Conservation (phyloP, 2,797 vertebrate species). For the Uromys caudimaculatus region DNA sequence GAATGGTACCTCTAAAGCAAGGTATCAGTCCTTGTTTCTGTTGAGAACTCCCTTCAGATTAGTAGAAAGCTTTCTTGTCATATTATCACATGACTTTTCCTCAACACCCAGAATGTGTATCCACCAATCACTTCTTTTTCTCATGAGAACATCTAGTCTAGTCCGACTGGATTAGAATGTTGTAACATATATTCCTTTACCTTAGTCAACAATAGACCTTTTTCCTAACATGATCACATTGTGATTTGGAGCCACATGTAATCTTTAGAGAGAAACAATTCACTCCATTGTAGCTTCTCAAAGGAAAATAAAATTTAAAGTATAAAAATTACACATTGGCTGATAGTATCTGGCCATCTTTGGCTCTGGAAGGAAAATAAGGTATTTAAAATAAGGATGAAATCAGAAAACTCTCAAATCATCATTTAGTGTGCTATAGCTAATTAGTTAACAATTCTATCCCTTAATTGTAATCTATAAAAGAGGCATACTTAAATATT, state of each 20-base stretch:
- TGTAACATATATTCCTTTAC: background rate
- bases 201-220: background rate
- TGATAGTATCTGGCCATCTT: background rate
- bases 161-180: background rate
- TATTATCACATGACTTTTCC: background rate
- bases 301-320: background rate
- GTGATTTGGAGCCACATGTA: background rate
- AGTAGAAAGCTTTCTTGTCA: no score
- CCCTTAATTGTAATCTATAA: background rate
- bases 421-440: background rate
- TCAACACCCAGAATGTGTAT: accelerated
- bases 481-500: no score
- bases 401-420: background rate
- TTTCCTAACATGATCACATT: background rate
- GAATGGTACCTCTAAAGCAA: background rate
- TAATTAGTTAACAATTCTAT: background rate
- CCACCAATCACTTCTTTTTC: background rate
- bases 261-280: background rate
- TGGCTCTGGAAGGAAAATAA: background rate
- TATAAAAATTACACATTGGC: background rate
- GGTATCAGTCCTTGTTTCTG: background rate
- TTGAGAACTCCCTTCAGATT: no score
- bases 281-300: background rate
- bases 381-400: background rate
- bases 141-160: background rate